Evolutionary conservation across 1,140 invertebrate species (phyloP).

Genomic region (Pogonognathellus flavescens): DNA sequence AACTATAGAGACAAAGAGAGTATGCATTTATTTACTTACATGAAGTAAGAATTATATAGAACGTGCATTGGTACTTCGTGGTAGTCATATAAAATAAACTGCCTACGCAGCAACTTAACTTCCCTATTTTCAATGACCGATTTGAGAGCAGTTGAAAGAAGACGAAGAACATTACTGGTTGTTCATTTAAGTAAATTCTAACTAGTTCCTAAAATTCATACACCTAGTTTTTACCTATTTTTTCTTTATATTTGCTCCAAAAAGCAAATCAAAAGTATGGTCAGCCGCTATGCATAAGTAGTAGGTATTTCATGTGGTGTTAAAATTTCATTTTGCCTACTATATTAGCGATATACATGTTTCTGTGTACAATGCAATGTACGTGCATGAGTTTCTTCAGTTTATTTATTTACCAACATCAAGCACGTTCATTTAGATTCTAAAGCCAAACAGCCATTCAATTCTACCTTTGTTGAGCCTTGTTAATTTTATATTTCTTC

Average conservation of each 20-base stretch:
- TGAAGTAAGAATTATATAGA: too few relatives aligned
- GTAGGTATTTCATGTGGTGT: too few relatives aligned
- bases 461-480: slow-evolving; percentile 13
- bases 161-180: neutral
- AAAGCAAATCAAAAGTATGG: slow-evolving; percentile 16
- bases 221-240: slow-evolving; percentile 22
- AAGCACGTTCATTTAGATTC: neutral
- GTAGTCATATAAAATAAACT: too few relatives aligned
- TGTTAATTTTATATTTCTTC: slow-evolving; percentile 9
- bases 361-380: too few relatives aligned
- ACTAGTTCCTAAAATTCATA: slow-evolving; percentile 36
- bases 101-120: too few relatives aligned
- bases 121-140: too few relatives aligned
- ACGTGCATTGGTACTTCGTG: too few relatives aligned
- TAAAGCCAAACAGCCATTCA: neutral
- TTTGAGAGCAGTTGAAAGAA: too few relatives aligned
- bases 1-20: neutral
- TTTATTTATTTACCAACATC: slow-evolving; percentile 25
- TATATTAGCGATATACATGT: neutral
- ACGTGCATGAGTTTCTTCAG: neutral
- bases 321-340: too few relatives aligned
- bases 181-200: slow-evolving; percentile 21
- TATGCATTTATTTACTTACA: too few relatives aligned
- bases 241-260: neutral
- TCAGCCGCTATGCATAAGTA: too few relatives aligned